Evolutionary conservation across 1,140 invertebrate genomes (phyloP).

Genomic region (Meloidogyne hapla): DNA sequence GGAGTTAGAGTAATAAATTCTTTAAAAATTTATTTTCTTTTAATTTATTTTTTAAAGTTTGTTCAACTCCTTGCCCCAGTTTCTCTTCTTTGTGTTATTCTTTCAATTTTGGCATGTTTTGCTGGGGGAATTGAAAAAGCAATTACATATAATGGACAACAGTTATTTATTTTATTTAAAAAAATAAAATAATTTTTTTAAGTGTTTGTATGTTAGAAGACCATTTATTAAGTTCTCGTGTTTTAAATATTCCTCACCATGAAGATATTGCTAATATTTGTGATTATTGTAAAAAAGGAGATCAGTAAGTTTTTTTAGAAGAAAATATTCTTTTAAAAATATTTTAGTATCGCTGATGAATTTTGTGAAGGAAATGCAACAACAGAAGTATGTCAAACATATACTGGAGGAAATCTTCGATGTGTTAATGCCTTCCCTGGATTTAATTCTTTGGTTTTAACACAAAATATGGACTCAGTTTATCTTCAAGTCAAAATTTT

Average conservation of each 20-base stretch:
- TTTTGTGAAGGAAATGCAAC: slow-evolving; percentile 53
- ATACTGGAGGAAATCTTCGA: slow-evolving; percentile 47
- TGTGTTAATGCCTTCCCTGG: slow-evolving; percentile 55
- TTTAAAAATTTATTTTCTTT: too few relatives aligned
- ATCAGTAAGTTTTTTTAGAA: slow-evolving; percentile 37
- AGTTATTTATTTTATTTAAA: slow-evolving; percentile 33
- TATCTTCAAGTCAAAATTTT: slow-evolving; percentile 43
- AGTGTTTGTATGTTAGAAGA: slow-evolving; percentile 62
- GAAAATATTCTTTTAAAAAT: slow-evolving; percentile 1
- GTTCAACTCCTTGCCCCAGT: slow-evolving; percentile 62
- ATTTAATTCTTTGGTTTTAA: slow-evolving; percentile 37
- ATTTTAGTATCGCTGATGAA: slow-evolving; percentile 51
- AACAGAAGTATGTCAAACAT: slow-evolving; percentile 49
- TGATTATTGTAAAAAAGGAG: slow-evolving; percentile 54
- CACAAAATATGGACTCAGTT: slow-evolving; percentile 46
- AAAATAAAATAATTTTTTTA: slow-evolving; percentile 30
- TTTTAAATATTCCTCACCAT: slow-evolving; percentile 46
- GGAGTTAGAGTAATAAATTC: slow-evolving; percentile 50
- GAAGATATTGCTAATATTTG: slow-evolving; percentile 51
- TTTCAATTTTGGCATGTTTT: slow-evolving; percentile 60
- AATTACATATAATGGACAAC: slow-evolving; percentile 57
- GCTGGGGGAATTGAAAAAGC: slow-evolving; percentile 63
- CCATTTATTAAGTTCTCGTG: slow-evolving; percentile 48
- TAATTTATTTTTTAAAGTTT: slow-evolving; percentile 35
- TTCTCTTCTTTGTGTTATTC: slow-evolving; percentile 59